Percentiles rank a stretch among this genome's conserved stretches.
Conservation (phyloP, 1,140 invertebrate species). For the Bombus pascuorum region DNA sequence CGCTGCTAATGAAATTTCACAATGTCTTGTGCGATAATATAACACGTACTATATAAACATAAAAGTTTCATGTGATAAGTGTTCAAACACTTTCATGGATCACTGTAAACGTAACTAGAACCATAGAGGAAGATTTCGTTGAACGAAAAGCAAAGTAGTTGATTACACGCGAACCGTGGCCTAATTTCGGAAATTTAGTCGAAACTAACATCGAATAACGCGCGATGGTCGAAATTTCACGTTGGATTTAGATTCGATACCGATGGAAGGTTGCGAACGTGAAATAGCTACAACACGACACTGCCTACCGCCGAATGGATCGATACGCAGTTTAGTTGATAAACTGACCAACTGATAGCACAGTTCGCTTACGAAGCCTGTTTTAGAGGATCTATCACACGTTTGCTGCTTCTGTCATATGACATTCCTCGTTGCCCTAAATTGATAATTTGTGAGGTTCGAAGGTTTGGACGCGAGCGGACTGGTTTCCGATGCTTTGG, state of each 20-base stretch:
- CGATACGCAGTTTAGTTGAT: slow-evolving; percentile 55
- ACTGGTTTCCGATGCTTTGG: neutral
- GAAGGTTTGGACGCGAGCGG: neutral
- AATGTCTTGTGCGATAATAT: too few species aligned
- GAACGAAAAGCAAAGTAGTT: slow-evolving; percentile 65
- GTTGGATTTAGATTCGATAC: neutral
- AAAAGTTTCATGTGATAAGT: too few species aligned
- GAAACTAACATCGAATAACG: neutral
- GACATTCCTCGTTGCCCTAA: neutral
- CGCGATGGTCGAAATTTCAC: slow-evolving; percentile 19
- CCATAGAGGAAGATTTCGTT: slow-evolving; percentile 6
- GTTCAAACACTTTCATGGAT: too few species aligned
- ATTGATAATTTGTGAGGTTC: neutral
- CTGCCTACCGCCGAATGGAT: slow-evolving; percentile 24
- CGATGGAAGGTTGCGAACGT: neutral
- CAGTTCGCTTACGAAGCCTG: neutral
- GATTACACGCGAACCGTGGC: slow-evolving; percentile 56
- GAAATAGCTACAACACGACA: neutral
- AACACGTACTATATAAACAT: too few species aligned
- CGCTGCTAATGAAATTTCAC: too few species aligned
- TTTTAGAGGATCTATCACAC: neutral
- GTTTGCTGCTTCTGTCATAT: neutral
- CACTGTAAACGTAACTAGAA: neutral
- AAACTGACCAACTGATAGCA: slow-evolving; percentile 38
- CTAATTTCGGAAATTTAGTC: slow-evolving; percentile 55